Conservation (phyloP, 2,888 invertebrate genomes). For the Synergus umbraculus region DNA sequence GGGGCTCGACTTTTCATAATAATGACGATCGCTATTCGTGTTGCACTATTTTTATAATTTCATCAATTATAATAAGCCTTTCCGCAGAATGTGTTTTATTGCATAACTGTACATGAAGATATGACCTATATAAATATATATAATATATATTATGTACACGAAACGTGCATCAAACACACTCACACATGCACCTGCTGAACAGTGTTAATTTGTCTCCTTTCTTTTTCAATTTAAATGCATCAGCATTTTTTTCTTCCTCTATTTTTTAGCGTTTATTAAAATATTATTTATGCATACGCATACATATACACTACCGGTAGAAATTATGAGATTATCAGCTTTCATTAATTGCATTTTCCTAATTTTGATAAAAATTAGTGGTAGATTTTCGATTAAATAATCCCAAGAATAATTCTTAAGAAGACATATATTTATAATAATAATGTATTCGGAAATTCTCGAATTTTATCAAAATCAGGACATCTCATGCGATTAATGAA, state of each 20-base stretch:
- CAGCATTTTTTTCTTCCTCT: neutral
- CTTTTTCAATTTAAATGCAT: neutral
- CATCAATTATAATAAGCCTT: conserved; percentile 4
- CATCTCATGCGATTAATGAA: neutral
- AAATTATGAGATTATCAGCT: neutral
- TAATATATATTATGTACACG: neutral
- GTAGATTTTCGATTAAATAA: neutral
- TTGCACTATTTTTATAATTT: conserved; percentile 43
- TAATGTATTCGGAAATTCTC: neutral
- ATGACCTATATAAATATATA: conserved; percentile 10
- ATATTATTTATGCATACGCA: neutral
- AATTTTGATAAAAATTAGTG: neutral
- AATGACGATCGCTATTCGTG: conserved; percentile 57
- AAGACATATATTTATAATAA: no score
- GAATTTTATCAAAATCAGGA: neutral
- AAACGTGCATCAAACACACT: conserved; percentile 40
- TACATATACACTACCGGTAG: neutral
- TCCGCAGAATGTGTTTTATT: conserved; percentile 40
- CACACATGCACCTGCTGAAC: conserved; percentile 35
- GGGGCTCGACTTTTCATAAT: conserved; percentile 61
- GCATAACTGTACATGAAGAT: conserved; percentile 16
- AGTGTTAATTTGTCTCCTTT: neutral
- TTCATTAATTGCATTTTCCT: neutral
- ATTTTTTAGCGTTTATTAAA: neutral
- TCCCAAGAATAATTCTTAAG: neutral